Evolutionary conservation across 2,797 vertebrate genomes (phyloP), one percentile per base, ranked within the genome.

Genomic region (Phoebastria nigripes): DNA sequence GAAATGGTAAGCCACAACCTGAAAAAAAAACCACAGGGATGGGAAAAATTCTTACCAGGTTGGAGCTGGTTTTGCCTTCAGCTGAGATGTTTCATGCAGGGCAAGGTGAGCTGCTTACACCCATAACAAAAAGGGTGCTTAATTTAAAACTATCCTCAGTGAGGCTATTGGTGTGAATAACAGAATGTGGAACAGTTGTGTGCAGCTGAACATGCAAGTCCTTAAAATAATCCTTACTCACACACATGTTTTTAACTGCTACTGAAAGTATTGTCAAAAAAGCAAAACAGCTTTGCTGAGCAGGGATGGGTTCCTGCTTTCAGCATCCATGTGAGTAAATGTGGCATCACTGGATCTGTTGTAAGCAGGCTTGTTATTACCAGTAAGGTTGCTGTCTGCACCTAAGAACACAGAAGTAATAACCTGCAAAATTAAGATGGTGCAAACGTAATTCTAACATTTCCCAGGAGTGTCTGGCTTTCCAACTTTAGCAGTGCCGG

Each of bases 381-480:
- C 69, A 65, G 69, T 41, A 66, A 86, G 76, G 58, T 51, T 89
- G 58, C 72, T 71, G 42, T 33, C 72, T 87, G 11, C 21, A 6
- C 46, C 42, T 71, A 80, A 70, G 62, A 89, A 72, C 33, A 58
- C 70, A 89, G 72, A 92, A 84, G 41, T 59, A 92, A 81, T 89
- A 93, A 95, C 65, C 42, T 94, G 61, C 24, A 87, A 89, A 94
- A 95, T 86, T 69, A 91, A 88, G 79, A 78, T 41, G 44, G 54
- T 78, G 72, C 35, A 86, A 86, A 87, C 0, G 1, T 26, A 72
- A 91, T 72, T 93, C 62, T 94, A 82, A 26, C 42, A 76, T 83
- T 89, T 95, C 82, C 87, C 76, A 76, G 66, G 65, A 85, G 69
- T 35, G 46, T 85, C 92, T 95, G 87, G 65, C 65, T 96, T 94